Evolutionary conservation across 2,797 vertebrate species (phyloP), one percentile per base, ranked within the genome.

Genomic region (Lemur catta): DNA sequence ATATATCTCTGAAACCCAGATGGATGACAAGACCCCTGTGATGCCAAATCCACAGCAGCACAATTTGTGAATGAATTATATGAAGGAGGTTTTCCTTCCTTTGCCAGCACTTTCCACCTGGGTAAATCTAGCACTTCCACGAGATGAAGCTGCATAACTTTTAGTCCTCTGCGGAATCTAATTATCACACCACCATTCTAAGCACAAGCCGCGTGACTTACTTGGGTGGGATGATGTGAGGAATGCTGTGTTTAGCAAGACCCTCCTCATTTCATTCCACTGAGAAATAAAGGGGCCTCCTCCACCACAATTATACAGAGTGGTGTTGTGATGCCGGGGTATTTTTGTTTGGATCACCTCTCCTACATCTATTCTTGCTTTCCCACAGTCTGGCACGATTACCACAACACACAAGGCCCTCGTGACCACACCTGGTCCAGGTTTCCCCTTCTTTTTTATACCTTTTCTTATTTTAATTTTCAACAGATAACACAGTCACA

Each of bases 1-100:
- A 98, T 57, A 82, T 67, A 95, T 52, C 69, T 79, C 28, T 24
- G 35, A 79, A 89, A 46, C 72, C 79, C 96, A 95, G 96, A 97
- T 95, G 89, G 96, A 63, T 80, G 96, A 71, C 78, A 84, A 55
- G 65, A 84, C 55, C 63, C 63, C 50, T 0, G 46, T 1, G 43
- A 63, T 15, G 79, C 80, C 76, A 85, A 88, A 28, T 38, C 78
- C 78, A 84, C 52, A 50, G 94, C 78, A 67, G 88, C 9, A 6
- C 75, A 13, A 18, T 80, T 84, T 89, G 90, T 93, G 94, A 97
- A 95, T 94, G 95, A 46, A 61, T 55, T 33, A 26, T 0, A 15
- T 0, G 67, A 20, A 33, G 74, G 57, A 46, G n/a, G 50, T 4
- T 33, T 48, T 38, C 22, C 67, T 84, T 46, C 55, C 72, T 82